Conservation (phyloP, 2,797 vertebrate genomes). For the Danio choprae region DNA sequence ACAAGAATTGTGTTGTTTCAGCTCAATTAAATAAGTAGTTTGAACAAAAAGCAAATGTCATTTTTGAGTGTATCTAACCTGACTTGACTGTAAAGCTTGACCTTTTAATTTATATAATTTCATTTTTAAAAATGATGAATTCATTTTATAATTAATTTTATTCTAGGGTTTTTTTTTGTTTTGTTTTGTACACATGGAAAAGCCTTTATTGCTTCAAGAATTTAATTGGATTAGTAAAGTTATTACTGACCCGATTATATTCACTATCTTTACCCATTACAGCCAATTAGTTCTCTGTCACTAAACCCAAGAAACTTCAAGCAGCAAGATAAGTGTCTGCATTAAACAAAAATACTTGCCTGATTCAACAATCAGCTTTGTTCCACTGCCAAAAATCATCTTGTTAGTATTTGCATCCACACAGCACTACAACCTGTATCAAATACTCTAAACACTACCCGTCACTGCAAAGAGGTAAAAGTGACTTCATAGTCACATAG, state of each 20-base stretch:
- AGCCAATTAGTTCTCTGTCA: background rate
- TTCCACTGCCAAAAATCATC: constrained; percentile 69
- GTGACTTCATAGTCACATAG: too few species aligned
- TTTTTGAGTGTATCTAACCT: too few species aligned
- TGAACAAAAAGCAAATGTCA: too few species aligned
- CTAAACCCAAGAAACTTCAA: background rate
- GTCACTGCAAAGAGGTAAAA: background rate
- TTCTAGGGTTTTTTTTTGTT: too few species aligned
- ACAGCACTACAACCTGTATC: constrained; percentile 17
- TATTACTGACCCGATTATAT: background rate
- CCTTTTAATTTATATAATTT: too few species aligned
- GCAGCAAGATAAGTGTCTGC: background rate
- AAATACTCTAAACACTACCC: background rate
- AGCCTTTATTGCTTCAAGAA: background rate
- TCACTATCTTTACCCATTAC: background rate
- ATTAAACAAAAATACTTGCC: constrained; percentile 50
- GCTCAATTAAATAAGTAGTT: too few species aligned
- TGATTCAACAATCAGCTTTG: constrained; percentile 66
- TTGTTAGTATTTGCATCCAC: constrained; percentile 35
- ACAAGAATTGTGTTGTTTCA: too few species aligned
- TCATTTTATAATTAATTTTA: too few species aligned
- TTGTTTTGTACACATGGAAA: background rate
- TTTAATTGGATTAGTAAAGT: background rate
- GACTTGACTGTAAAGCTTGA: too few species aligned
- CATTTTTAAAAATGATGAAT: too few species aligned